Base-by-base conservation (phyloP, 37 sponge, comb jelly and placozoan genomes). In the Petrosia ficiformis region DNA sequence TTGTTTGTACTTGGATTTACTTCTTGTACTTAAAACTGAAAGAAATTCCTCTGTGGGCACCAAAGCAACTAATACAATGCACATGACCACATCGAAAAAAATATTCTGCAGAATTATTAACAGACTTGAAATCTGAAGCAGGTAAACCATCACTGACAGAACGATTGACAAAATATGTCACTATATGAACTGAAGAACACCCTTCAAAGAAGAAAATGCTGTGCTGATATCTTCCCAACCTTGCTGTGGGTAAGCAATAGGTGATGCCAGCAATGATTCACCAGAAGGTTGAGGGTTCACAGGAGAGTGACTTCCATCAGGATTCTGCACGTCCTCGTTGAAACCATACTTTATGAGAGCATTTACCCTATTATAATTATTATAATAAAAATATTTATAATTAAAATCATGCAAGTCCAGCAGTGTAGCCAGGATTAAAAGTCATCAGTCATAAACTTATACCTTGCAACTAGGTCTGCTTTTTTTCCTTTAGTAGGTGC, bases 331-430 rank as follows among this genome's bases (percentile, higher is more conserved):
- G 39, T 63, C 35, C 26, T 42, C 64, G 19, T 42, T 74, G 61
- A 67, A 73, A 25, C 82, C 82, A 73, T 73, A 67, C 39, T 48
- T 73, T 42, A 81, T 81, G 57, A 73, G 73, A 40, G 39, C 73
- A 48, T 71, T n/a, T 22, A 81, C 82, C 38, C 80, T 79, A n/a
- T n/a, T n/a, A n/a, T n/a, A n/a, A n/a, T n/a, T n/a, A n/a, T n/a
- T n/a, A n/a, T n/a, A n/a, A n/a, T n/a, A n/a, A n/a, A n/a, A n/a
- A n/a, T n/a, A n/a, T n/a, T 19, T 10, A 8, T 10, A 10, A 24
- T 33, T 10, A 8, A 33, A 33, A 8, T 19, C 32, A 33, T 64
- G 25, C 65, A 29, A 64, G 10, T 64, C 32, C n/a, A 31, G 65
- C 11, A 64, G 65, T 19, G 25, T 10, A 10, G 25, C 65, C 30